Percentiles rank a stretch among this genome's conserved stretches.
phyloP scores from a whole-genome alignment of 2,113 vertebrate genomes.

The Callipepla squamata region DNA sequence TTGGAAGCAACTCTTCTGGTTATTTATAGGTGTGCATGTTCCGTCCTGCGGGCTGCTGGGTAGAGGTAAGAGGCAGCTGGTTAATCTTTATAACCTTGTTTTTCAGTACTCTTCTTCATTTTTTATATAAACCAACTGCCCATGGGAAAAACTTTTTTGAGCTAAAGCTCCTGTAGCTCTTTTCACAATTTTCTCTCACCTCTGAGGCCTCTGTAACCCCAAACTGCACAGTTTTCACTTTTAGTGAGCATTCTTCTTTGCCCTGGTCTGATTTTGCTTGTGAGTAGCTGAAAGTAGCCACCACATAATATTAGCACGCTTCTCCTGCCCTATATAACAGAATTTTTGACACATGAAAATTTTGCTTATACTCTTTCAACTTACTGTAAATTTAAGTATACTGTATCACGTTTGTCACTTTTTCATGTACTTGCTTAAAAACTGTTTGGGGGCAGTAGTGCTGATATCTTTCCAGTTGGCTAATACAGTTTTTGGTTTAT shows the following conservation, averaged over 20 bases:
- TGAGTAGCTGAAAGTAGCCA: background rate
- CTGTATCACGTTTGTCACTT: background rate
- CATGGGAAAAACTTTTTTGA: background rate
- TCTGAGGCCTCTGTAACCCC: background rate
- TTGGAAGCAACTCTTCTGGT: background rate
- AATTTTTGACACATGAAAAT: background rate
- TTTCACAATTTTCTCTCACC: background rate
- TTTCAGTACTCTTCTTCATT: background rate
- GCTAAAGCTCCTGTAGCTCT: background rate
- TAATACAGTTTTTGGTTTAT: background rate
- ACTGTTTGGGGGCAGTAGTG: background rate
- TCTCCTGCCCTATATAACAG: background rate
- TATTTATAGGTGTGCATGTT: background rate
- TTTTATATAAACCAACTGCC: background rate
- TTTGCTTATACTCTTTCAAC: background rate
- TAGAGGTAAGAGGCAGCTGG: background rate
- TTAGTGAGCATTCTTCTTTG: background rate
- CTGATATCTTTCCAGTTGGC: background rate
- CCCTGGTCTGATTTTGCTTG: background rate
- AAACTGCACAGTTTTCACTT: background rate
- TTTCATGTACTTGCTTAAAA: background rate
- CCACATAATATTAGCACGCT: background rate
- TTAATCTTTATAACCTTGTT: background rate
- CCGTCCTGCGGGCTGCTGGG: background rate
- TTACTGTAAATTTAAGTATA: background rate